A percentile compares a stretch with the other conserved stretches of the same genome.
phyloP scores from a whole-genome alignment of 2,113 vertebrate species.

The Syngnathus scovelli region DNA sequence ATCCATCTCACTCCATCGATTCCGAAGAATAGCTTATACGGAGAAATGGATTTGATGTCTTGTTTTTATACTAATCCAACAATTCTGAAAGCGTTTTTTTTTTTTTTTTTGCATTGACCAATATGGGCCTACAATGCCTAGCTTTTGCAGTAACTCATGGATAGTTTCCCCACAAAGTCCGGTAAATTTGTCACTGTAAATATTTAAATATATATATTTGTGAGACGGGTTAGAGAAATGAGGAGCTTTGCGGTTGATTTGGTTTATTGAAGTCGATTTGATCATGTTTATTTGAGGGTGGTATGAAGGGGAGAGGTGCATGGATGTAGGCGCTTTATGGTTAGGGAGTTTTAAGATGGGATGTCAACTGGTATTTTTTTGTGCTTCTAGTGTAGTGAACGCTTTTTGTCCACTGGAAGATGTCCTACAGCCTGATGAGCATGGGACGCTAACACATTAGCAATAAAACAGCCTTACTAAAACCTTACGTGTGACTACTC shows the following conservation, averaged over 20 bases:
- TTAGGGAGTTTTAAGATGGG: constrained; percentile 19
- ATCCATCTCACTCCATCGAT: background rate
- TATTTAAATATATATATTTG: constrained; percentile 29
- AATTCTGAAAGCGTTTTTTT: background rate
- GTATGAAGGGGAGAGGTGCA: background rate
- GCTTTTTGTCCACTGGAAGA: constrained; percentile 22
- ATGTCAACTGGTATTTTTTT: constrained; percentile 10
- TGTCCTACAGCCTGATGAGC: constrained; percentile 1
- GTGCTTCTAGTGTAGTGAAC: constrained; percentile 4
- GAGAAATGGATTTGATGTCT: background rate
- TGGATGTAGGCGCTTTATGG: background rate
- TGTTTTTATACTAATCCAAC: constrained; percentile 1
- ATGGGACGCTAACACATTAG: background rate
- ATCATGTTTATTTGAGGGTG: background rate
- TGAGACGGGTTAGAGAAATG: background rate
- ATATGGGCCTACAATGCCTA: background rate
- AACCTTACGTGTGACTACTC: background rate
- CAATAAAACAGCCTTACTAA: background rate
- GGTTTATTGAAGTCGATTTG: background rate
- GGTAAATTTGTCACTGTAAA: constrained; percentile 35
- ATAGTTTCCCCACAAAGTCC: constrained; percentile 13
- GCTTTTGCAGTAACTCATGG: background rate
- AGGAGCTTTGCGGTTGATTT: constrained; percentile 12
- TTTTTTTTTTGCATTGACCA: background rate
- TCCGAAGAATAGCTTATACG: constrained; percentile 33